Evolutionary conservation across 2,888 invertebrate genomes (phyloP), one percentile per base, ranked within the genome.

Genomic region (Salticus scenicus): DNA sequence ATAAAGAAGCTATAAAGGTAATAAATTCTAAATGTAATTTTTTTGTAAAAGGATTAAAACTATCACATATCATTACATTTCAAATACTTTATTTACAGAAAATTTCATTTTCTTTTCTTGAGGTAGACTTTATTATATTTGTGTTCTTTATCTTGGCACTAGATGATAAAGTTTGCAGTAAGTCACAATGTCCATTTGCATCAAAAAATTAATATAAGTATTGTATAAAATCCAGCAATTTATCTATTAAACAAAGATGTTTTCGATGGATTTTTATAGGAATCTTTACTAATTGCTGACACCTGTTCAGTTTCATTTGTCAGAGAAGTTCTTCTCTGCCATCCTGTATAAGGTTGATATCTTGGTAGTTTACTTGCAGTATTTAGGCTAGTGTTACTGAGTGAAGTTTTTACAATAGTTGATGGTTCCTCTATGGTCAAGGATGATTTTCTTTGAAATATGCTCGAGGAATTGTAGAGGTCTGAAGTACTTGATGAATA

Each of bases 401-500:
- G 73, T 14, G 67, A 17, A 69, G 72, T 77, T 67, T 84, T 84
- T 17, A 41, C 57, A 33, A 47, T 47, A 20, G 71, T 17, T n/a
- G 67, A 51, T 14, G 76, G 7, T 37, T 84, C 83, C 0, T 84
- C 83, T 37, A 84, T 69, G 20, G n/a, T 41, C 27, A 73, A 41
- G 31, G 72, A 37, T 14, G 77, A 73, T 33, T 77, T 84, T 20
- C 20, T 7, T 28, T 77, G 83, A 17, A 51, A 73, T 0, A 33
- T 24, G 27, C 64, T 72, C 7, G 72, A n/a, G 41, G 31, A 42
- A 67, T 30, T 77, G 24, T 84, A 84, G 41, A 84, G 41, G 63
- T 84, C 83, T 0, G 83, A 84, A 4, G 83, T 84, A 31, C 83
- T 84, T 1, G 83, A 84, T 0, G 83, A 84, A n/a, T 77, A 67